Evolutionary conservation across 2,113 vertebrate species (phyloP).

Genomic region (Hippotragus niger): DNA sequence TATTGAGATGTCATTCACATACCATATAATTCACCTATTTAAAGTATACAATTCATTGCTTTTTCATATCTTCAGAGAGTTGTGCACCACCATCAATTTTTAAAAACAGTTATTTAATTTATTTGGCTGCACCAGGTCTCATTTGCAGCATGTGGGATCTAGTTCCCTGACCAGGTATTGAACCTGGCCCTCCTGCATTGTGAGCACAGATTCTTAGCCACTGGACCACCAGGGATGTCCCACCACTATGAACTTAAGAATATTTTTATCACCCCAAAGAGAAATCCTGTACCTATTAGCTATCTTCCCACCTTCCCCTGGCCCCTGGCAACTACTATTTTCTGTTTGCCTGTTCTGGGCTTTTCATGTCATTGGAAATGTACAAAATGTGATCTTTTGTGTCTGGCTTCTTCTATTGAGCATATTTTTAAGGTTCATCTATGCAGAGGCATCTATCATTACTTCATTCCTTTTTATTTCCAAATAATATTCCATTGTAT

Average conservation of each 20-base stretch:
- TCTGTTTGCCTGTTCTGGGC: background rate
- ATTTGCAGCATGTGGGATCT: background rate
- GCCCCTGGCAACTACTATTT: background rate
- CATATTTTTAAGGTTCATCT: background rate
- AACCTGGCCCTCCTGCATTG: background rate
- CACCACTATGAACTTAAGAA: background rate
- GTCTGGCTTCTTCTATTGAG: background rate
- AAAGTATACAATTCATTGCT: background rate
- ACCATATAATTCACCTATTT: background rate
- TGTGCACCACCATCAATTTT: background rate
- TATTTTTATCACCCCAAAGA: background rate
- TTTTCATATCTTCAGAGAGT: background rate
- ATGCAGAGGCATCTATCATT: background rate
- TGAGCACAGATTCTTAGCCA: background rate
- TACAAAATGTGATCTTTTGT: background rate
- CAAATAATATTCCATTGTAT: background rate
- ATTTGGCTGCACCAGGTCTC: background rate
- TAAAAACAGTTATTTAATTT: background rate
- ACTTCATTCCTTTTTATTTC: background rate
- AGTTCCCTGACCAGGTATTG: background rate
- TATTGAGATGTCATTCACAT: background rate
- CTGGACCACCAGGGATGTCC: background rate
- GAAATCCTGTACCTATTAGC: background rate
- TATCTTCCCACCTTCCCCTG: background rate
- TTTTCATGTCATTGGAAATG: background rate